These are phyloP conservation scores for Nomada goodeniana DNA, from an alignment of 2,888 invertebrate species.

Conservation along the genomic window DNA sequence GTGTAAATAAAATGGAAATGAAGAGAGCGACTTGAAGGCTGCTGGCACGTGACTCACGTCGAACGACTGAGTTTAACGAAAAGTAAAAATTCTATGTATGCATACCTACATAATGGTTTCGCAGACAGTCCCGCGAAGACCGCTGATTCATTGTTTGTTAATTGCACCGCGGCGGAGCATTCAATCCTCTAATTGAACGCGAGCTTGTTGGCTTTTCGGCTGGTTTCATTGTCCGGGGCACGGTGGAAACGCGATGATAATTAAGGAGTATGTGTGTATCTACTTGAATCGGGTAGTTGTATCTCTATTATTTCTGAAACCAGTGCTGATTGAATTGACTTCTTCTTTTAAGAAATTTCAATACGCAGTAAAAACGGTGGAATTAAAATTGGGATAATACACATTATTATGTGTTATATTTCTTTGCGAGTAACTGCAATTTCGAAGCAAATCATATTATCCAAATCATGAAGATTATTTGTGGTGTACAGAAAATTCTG, in stretches of 20 bases:
- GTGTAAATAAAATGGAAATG: slow-evolving; percentile 30
- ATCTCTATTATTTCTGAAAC: neutral
- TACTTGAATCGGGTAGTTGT: neutral
- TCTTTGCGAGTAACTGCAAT: neutral
- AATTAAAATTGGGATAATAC: too few species aligned
- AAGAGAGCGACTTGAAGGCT: slow-evolving; percentile 8
- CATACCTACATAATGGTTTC: neutral
- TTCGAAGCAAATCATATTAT: too few species aligned
- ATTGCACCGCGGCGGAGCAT: neutral
- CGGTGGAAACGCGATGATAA: neutral
- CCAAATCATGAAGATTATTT: too few species aligned
- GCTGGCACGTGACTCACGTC: slow-evolving; percentile 16
- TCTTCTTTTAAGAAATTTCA: too few species aligned
- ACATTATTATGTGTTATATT: neutral
- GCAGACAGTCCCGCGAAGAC: neutral
- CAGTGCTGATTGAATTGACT: too few species aligned
- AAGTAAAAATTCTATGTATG: neutral
- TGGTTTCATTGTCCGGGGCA: neutral
- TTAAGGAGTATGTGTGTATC: neutral
- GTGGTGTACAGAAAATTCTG: too few species aligned
- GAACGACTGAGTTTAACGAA: neutral
- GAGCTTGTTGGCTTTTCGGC: neutral
- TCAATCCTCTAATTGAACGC: neutral
- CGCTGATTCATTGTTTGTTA: slow-evolving; percentile 22
- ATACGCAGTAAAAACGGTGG: too few species aligned